Evolutionary conservation across 2,888 invertebrate genomes (phyloP).

Genomic region (Drosophila affinis): DNA sequence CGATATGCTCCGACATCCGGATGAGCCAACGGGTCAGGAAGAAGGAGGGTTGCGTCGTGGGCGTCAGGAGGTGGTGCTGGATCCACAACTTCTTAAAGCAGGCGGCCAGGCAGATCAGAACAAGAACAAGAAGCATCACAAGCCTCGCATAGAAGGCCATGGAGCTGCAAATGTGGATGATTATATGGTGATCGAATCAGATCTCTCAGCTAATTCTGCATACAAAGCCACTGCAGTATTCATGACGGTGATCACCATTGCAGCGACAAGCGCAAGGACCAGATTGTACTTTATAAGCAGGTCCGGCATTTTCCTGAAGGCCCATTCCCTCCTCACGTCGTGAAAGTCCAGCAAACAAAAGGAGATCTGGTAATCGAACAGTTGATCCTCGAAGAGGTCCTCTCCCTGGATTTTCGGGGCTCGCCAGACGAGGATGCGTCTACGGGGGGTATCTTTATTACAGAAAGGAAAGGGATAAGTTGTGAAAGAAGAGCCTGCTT

Average conservation of each 20-base stretch:
- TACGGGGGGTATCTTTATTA: not conserved
- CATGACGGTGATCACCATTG: constrained; percentile 86
- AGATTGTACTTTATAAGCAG: constrained; percentile 93
- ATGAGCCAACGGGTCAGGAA: constrained; percentile 27
- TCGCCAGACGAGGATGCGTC: constrained; percentile 22
- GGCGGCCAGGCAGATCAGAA: constrained; percentile 12
- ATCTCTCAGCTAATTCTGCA: constrained; percentile 2
- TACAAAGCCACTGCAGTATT: constrained; percentile 19
- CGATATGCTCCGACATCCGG: constrained; percentile 7
- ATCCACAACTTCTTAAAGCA: constrained; percentile 41
- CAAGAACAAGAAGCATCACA: constrained; percentile 59
- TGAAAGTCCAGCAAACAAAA: constrained; percentile 87
- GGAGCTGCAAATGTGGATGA: not conserved
- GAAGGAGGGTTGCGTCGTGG: not conserved
- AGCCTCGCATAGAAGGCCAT: constrained; percentile 78
- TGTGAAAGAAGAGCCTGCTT: constrained; percentile 69
- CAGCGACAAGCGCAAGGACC: constrained; percentile 86
- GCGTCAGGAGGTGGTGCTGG: not conserved
- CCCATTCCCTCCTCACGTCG: constrained; percentile 87
- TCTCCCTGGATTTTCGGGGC: not conserved
- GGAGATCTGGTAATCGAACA: constrained; percentile 66
- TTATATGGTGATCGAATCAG: not conserved
- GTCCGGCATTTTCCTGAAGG: constrained; percentile 90
- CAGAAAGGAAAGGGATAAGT: not conserved
- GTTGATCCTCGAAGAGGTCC: constrained; percentile 26